Evolutionary conservation across 2,113 vertebrate genomes (phyloP).

Genomic region (Leptocoma aspasia): DNA sequence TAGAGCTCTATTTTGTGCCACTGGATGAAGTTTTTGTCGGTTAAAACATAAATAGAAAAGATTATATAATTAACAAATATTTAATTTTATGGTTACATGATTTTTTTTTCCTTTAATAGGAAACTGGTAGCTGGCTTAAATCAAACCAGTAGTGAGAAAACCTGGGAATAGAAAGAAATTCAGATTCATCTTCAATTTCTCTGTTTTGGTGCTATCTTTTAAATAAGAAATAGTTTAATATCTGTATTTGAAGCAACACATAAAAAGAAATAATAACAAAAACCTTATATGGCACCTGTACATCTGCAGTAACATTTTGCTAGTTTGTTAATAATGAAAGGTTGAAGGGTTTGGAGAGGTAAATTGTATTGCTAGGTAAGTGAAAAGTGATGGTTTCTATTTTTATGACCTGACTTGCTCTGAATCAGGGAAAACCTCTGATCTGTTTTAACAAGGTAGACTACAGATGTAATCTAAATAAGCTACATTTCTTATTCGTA

Average conservation of each 20-base stretch:
- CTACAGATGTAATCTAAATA: neutral
- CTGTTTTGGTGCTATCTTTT: neutral
- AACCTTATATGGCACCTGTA: neutral
- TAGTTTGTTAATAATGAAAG: slow-evolving; percentile 11
- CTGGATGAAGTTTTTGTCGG: neutral
- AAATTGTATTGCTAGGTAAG: neutral
- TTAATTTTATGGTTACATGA: neutral
- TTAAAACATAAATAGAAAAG: neutral
- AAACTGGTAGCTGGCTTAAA: neutral
- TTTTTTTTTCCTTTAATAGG: neutral
- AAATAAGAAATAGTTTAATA: neutral
- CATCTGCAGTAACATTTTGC: neutral
- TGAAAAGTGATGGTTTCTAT: neutral
- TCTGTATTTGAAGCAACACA: neutral
- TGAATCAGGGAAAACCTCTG: neutral
- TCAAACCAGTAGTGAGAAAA: neutral
- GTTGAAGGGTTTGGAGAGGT: neutral
- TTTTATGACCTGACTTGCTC: neutral
- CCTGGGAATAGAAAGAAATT: neutral
- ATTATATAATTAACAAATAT: neutral
- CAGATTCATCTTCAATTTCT: neutral
- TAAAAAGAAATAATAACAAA: neutral
- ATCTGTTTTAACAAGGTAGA: neutral
- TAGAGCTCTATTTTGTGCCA: neutral
- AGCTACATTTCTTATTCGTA: neutral